Conservation (phyloP, 2,888 invertebrate species). For the Drosophila mercatorum region DNA sequence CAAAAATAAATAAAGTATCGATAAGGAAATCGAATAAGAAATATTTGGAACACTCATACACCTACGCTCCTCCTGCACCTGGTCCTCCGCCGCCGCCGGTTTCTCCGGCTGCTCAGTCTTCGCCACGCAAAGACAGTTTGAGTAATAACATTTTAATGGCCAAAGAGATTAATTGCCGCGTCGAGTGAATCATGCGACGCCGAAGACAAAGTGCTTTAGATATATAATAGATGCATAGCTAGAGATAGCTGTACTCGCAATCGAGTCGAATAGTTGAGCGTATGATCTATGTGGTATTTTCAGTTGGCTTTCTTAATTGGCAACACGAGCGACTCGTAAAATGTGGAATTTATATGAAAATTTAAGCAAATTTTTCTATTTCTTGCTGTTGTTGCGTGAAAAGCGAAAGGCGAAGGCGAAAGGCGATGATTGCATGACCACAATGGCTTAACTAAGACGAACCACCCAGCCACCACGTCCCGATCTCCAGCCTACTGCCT, state of each 20-base stretch:
- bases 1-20: slow-evolving; percentile 20
- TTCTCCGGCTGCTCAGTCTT: neutral
- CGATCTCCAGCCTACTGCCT: neutral
- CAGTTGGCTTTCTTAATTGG: slow-evolving; percentile 59
- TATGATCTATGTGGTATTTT: slow-evolving; percentile 56
- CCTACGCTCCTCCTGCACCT: slow-evolving; percentile 2
- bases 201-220: slow-evolving; percentile 20
- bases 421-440: slow-evolving; percentile 59
- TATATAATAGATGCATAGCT: slow-evolving; percentile 11
- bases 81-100: neutral
- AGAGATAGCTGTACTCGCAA: slow-evolving; percentile 30
- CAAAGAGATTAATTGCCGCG: slow-evolving; percentile 70
- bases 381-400: slow-evolving; percentile 34
- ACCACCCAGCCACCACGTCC: neutral
- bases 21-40: slow-evolving; percentile 34
- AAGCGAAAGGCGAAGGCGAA: slow-evolving; percentile 45
- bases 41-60: slow-evolving; percentile 17
- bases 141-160: slow-evolving; percentile 75
- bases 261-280: slow-evolving; percentile 45
- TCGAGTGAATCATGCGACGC: slow-evolving; percentile 66
- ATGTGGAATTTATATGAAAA: slow-evolving; percentile 63
- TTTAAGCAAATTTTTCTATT: slow-evolving; percentile 35
- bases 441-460: slow-evolving; percentile 32
- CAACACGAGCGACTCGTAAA: slow-evolving; percentile 74
- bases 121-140: slow-evolving; percentile 45